phyloP scores from a whole-genome alignment of 1,140 invertebrate genomes.

The Arctopsyche grandis region DNA sequence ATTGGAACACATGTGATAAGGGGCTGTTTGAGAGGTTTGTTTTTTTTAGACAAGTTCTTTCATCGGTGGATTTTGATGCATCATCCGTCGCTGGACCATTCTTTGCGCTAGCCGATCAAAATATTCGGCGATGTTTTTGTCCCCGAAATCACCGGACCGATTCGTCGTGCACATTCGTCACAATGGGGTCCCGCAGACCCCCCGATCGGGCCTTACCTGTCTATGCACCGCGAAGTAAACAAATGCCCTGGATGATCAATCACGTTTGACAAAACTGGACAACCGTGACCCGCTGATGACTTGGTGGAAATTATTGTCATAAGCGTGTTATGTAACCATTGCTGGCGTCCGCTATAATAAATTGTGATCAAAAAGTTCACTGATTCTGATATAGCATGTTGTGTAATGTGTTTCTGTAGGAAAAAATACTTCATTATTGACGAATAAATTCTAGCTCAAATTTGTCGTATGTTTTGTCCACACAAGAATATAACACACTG shows the following conservation, averaged over 20 bases:
- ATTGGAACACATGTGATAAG: too few species aligned
- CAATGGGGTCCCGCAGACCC: slow-evolving; percentile 3
- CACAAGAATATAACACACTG: too few species aligned
- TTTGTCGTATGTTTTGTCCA: too few species aligned
- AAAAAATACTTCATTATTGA: too few species aligned
- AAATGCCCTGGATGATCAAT: slow-evolving; percentile 22
- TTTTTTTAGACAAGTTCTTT: background rate
- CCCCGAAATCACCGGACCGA: slow-evolving; percentile 21
- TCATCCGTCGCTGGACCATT: background rate
- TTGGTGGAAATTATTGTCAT: background rate
- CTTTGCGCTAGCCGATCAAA: too few species aligned
- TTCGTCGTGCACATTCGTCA: slow-evolving; percentile 17
- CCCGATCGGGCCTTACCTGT: slow-evolving; percentile 21
- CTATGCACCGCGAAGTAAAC: background rate
- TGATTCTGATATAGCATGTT: too few species aligned
- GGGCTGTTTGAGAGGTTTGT: too few species aligned
- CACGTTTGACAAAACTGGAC: slow-evolving; percentile 32
- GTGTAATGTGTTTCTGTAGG: too few species aligned
- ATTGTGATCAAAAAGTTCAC: too few species aligned
- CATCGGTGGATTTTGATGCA: background rate
- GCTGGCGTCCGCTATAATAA: too few species aligned
- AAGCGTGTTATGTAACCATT: too few species aligned
- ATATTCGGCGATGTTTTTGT: background rate
- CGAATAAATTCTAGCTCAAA: too few species aligned
- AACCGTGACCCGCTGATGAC: background rate